Conservation (phyloP, 2,797 vertebrate species). For the Manis crassicaudata region DNA sequence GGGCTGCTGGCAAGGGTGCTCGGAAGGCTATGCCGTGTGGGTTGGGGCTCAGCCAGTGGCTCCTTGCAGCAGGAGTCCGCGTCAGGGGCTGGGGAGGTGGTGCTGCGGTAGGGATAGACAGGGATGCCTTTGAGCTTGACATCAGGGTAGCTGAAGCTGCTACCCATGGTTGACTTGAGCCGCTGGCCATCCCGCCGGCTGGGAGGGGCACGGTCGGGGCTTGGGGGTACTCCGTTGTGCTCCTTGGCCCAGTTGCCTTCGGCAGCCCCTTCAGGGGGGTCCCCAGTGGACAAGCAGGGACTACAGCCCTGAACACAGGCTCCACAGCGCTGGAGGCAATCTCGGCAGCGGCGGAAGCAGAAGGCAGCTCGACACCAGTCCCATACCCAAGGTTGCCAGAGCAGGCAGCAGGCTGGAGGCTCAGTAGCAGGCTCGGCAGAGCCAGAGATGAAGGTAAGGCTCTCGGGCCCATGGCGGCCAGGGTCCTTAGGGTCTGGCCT, state of each 20-base stretch:
- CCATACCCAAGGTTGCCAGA: constrained; percentile 92
- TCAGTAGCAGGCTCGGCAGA: constrained; percentile 86
- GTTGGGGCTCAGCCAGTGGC: constrained; percentile 79
- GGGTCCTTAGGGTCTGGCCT: constrained; percentile 87
- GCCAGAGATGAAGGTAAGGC: constrained; percentile 94
- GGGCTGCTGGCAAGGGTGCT: constrained; percentile 84
- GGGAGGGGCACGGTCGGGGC: constrained; percentile 86
- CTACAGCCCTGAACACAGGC: constrained; percentile 89
- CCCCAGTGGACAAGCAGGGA: constrained; percentile 88
- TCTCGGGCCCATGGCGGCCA: constrained; percentile 89
- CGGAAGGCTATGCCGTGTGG: constrained; percentile 81
- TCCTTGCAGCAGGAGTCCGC: constrained; percentile 83
- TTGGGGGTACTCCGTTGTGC: constrained; percentile 87
- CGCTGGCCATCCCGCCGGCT: constrained; percentile 85
- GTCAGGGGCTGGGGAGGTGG: constrained; percentile 79
- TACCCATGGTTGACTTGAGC: constrained; percentile 86
- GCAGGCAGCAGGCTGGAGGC: constrained; percentile 89
- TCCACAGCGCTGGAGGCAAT: constrained; percentile 94
- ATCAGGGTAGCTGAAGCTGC: constrained; percentile 96
- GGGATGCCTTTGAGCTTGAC: constrained; percentile 94
- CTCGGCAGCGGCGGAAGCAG: constrained; percentile 95
- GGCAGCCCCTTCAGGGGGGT: constrained; percentile 88
- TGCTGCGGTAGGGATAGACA: constrained; percentile 85
- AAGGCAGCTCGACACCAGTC: constrained; percentile 91
- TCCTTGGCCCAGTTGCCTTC: constrained; percentile 87